Base-by-base conservation (phyloP, 2,797 vertebrate species). In the Mormyrops boulengeri region DNA sequence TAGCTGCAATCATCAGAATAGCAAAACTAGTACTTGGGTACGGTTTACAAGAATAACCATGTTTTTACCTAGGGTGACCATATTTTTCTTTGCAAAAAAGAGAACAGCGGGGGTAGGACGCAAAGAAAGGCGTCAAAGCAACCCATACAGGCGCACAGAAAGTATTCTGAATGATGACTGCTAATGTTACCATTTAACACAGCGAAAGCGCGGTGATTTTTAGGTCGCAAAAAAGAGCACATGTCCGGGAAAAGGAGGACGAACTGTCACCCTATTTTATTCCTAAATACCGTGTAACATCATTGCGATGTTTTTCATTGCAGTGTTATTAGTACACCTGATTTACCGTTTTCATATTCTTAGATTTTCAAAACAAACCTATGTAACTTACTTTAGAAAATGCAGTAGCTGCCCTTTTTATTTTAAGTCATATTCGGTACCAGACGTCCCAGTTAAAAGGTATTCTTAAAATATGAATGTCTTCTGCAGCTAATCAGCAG, bases 401-500 rank as follows among this genome's bases (percentile, higher is more conserved):
- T 30, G 50, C 50, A 86, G 84, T 30, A 50, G 49, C 22, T 86
- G n/a, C 22, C 49, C 11, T 86, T 52, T 84, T 86, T 30, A 52
- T 86, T 86, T 34, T 22, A 86, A 53, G n/a, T 55, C 84, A 30
- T 86, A 50, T 30, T 86, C 84, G 50, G 84, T 22, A 52, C 14
- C 26, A 53, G 50, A 55, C 49, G 47, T 86, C 50, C 49, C 49
- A 52, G 3, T 50, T 22, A 38, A 30, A 52, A 87, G 1, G 85
- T 87, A 53, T 17, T 87, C 26, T 6, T 7, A 0, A 12, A 93
- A 93, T 44, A 52, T 0, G 22, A 2, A 80, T 2, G 88, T 49
- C 26, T 93, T 91, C 92, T 90, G 30, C 60, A 62, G 87, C 90
- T 87, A 86, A 88, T 55, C 86, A 92, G 17, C 49, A 7, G 12